A percentile compares a stretch with the other conserved stretches of the same genome.
Evolutionary conservation across 2,797 vertebrate species (phyloP).

Genomic region (Coilia nasus): DNA sequence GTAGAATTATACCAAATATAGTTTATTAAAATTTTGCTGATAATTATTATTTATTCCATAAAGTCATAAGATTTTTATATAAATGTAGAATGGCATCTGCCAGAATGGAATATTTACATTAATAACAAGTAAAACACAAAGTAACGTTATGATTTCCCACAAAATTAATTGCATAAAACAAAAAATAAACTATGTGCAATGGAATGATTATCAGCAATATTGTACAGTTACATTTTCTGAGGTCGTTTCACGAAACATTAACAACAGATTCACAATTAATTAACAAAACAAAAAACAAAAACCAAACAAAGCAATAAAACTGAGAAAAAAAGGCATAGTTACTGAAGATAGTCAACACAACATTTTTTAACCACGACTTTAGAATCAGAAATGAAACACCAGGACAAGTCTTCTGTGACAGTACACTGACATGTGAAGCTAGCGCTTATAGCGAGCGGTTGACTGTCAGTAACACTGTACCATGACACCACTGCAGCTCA

Average conservation of each 20-base stretch:
- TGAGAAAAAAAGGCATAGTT: constrained; percentile 59
- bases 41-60: constrained; percentile 85
- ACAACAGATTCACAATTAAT: constrained; percentile 51
- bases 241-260: constrained; percentile 63
- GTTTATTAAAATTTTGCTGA: constrained; percentile 97
- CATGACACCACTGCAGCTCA: neutral
- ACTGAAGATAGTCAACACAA: constrained; percentile 62
- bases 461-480: neutral
- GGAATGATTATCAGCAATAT: constrained; percentile 81
- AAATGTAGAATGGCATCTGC: constrained; percentile 81
- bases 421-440: constrained; percentile 43
- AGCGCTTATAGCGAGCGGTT: neutral
- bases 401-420: constrained; percentile 46
- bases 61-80: constrained; percentile 87
- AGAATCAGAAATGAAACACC: neutral
- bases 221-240: constrained; percentile 73
- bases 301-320: neutral
- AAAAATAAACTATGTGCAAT: constrained; percentile 72
- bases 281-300: constrained; percentile 12
- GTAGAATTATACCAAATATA: constrained; percentile 99
- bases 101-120: constrained; percentile 84
- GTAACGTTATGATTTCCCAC: constrained; percentile 55
- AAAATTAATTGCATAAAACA: constrained; percentile 72
- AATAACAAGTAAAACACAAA: constrained; percentile 60
- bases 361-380: constrained; percentile 52